These are phyloP conservation scores for Capromys pilorides DNA, from an alignment of 2,797 vertebrate genomes.

Conservation along the genomic window DNA sequence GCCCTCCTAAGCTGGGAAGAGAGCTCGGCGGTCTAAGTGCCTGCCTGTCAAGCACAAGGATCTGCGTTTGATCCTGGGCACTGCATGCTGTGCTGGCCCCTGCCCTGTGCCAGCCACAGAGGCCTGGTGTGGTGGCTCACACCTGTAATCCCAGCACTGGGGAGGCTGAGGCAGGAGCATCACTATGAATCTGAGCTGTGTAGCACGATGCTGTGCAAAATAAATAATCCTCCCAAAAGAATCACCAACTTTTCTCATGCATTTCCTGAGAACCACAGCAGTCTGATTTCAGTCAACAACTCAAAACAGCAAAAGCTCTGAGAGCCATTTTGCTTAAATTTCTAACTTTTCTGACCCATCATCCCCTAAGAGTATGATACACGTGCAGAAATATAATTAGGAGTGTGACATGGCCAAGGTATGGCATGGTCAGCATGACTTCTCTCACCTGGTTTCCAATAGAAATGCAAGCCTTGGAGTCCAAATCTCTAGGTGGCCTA, in stretches of 20 bases:
- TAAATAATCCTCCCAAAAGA: neutral
- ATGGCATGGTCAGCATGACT: neutral
- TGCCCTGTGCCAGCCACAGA: no score
- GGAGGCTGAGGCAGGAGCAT: no score
- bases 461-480: constrained; percentile 96
- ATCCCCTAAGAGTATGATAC: neutral
- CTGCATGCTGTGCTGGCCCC: no score
- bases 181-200: no score
- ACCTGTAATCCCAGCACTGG: no score
- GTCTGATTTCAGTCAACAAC: neutral
- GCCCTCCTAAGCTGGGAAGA: no score
- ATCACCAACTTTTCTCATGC: neutral
- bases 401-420: neutral
- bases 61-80: no score
- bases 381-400: neutral
- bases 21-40: no score
- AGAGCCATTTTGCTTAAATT: neutral
- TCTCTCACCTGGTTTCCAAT: constrained; percentile 95
- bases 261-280: neutral
- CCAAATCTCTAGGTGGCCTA: constrained; percentile 96
- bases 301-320: neutral
- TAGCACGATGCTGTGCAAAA: no score
- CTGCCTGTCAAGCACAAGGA: no score
- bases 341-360: neutral
- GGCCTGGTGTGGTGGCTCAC: no score